Base-by-base conservation (phyloP, 2,888 invertebrate genomes). In the Diarsia brunnea region DNA sequence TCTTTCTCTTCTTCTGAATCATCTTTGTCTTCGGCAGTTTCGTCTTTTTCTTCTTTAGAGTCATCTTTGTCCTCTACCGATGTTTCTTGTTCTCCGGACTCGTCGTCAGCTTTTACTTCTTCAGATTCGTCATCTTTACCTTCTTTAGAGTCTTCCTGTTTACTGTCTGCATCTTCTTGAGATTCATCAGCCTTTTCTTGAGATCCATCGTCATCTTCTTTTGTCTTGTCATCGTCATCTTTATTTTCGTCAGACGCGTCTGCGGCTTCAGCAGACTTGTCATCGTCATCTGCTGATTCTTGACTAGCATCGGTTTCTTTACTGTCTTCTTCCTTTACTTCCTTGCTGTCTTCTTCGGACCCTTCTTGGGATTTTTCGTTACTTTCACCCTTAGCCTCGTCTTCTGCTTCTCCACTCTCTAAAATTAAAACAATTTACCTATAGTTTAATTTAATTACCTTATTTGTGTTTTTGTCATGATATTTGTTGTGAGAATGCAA, bases 181-280 rank as follows among this genome's bases (percentile, higher is more conserved):
- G 91, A 89, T 87, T 89, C 86, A 73, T 89, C 95, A 89, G 93
- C 93, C 89, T 93, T 94, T 92, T 95, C 95, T 92, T 95, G 94
- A 91, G 95, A 95, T 91, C 93, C 93, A 89, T 95, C 95, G 83
- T 94, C 95, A 81, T 93, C 93, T 92, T 96, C 93, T 92, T 96
- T 78, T 84, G 83, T 78, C 66, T 84, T 85, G 70, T 91, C 88
- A 86, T 92, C 91, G 83, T 84, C 86, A 58, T 87, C 88, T 75
- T 82, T 86, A 55, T 60, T 87, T 84, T 93, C 93, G 73, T 87
- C 86, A 31, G 92, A 91, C 21, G 87, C 82, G 67, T 92, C 91
- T 63, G 83, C 73, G 79, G 75, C 84, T 87, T 94, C 94, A 55
- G 91, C 90, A 51, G 93, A 91, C 79, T 93, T 89, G 51, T 89